phyloP scores from a whole-genome alignment of 2,797 vertebrate species.

The Hirundo rustica region DNA sequence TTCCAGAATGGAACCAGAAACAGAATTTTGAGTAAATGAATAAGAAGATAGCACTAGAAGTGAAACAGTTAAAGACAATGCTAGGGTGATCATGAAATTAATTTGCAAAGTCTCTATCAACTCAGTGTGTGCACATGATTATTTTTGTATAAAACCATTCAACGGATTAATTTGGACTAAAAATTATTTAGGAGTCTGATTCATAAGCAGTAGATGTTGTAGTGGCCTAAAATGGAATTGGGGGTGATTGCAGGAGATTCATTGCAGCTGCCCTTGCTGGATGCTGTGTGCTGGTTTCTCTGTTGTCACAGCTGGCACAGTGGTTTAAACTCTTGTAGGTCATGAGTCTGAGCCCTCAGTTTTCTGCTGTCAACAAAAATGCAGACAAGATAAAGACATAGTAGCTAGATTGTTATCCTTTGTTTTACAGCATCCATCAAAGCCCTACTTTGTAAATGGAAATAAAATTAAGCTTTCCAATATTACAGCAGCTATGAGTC shows the following conservation, averaged over 20 bases:
- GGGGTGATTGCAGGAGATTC: background rate
- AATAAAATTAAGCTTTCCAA: conserved; percentile 60
- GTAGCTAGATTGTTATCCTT: conserved; percentile 48
- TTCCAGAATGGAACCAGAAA: background rate
- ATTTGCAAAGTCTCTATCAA: background rate
- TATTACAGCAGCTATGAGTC: conserved; percentile 48
- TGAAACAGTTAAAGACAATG: background rate
- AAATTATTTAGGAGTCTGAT: background rate
- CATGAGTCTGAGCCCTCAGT: conserved; percentile 5
- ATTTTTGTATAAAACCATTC: background rate
- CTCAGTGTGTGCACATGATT: background rate
- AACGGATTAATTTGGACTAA: background rate
- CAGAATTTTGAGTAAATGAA: background rate
- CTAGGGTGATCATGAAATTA: background rate
- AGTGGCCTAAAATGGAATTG: background rate
- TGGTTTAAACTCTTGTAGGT: conserved; percentile 10
- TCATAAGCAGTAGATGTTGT: background rate
- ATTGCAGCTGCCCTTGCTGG: background rate
- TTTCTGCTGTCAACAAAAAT: conserved; percentile 34
- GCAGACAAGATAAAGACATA: conserved; percentile 1
- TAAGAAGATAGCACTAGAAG: background rate
- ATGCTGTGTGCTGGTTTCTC: background rate
- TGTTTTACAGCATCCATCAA: conserved; percentile 57
- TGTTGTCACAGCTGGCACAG: conserved; percentile 9
- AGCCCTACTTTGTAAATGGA: conserved; percentile 36